Evolutionary conservation across 1,140 invertebrate species (phyloP).

Genomic region (Odontomachus brunneus): DNA sequence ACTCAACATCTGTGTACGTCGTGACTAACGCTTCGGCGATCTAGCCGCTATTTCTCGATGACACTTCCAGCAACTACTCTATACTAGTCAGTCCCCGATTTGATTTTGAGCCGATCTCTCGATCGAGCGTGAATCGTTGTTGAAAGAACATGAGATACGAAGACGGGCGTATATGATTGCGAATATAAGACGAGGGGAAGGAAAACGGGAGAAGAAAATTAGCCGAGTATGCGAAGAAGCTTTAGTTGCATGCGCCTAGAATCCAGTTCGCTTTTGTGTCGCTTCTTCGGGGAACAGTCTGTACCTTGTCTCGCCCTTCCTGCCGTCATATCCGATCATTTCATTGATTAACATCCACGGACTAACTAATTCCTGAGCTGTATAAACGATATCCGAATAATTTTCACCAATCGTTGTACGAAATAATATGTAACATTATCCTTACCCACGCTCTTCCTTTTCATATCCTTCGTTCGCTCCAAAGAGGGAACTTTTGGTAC

Average conservation of each 20-base stretch:
- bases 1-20: conserved; percentile 43
- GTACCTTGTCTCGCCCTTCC: conserved; percentile 34
- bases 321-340: conserved; percentile 20
- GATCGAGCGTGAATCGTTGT: conserved; percentile 42
- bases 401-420: conserved; percentile 25
- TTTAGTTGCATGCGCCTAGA: conserved; percentile 83
- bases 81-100: conserved; percentile 85
- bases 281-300: conserved; percentile 56
- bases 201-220: conserved; percentile 24
- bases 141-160: conserved; percentile 9
- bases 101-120: conserved; percentile 51
- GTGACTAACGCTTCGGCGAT: conserved; percentile 66
- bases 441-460: neutral
- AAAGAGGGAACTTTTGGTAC: conserved; percentile 17
- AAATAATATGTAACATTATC: conserved; percentile 10
- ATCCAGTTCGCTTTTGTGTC: conserved; percentile 80
- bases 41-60: conserved; percentile 61
- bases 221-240: conserved; percentile 50
- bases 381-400: conserved; percentile 17
- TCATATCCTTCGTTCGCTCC: neutral
- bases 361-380: conserved; percentile 27
- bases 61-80: conserved; percentile 84
- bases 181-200: conserved; percentile 5
- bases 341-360: conserved; percentile 41
- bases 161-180: conserved; percentile 3